Base-by-base conservation (phyloP, 1,140 invertebrate species). In the Orius laevigatus region DNA sequence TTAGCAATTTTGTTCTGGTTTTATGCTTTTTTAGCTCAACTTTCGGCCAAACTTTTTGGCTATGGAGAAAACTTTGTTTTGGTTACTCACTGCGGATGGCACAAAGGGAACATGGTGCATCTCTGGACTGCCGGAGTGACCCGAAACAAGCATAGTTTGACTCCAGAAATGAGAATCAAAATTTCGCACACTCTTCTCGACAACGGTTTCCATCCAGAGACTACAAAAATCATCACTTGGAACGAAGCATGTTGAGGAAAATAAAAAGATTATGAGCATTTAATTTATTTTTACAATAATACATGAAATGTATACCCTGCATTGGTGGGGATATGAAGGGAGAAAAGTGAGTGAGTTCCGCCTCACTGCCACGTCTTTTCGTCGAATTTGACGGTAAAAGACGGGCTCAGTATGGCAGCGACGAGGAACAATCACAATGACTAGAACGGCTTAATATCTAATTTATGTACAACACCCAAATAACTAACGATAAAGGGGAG, bases 221-320 rank as follows among this genome's bases (percentile, higher is more conserved):
- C 15, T n/a, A 54, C 49, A 33, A 58, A 54, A 55, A 48, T 58
- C 18, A 47, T 58, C 8, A 52, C 50, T 31, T 58, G 55, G 56
- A 50, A 51, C 19, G 47, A 54, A 31, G 25, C 25, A 25, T 25
- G 25, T 25, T 25, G 25, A 25, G 25, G 25, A 25, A 25, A 25
- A 4, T 4, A 25, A 25, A 25, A 25, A 8, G 8, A 4, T 25
- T 25, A 25, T 25, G 25, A 25, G 25, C 25, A 25, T 25, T 25
- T 25, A n/a, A n/a, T 25, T 25, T 25, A 25, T 25, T 25, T 25
- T 25, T 25, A 25, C 25, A 25, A 25, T 25, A 4, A 25, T 25
- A 25, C 3, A 25, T 25, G 25, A 25, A 25, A 25, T 25, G 25
- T 25, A 25, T 25, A 25, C 25, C 25, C 25, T 25, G 25, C 25